Base-by-base conservation (phyloP, 1,140 invertebrate species). In the Sarcophaga bullata region DNA sequence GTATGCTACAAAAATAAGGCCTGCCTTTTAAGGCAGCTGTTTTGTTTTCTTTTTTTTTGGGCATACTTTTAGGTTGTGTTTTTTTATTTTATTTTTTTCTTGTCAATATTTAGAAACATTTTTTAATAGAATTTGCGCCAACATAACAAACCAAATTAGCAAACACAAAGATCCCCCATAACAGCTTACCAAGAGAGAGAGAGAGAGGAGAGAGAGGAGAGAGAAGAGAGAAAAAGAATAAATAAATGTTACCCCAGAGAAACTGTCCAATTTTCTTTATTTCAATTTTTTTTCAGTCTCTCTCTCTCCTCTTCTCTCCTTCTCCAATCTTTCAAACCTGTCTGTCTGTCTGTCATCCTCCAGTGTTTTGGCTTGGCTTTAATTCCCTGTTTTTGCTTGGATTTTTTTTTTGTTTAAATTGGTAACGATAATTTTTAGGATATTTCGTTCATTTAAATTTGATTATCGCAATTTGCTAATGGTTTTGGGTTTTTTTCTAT, bases 251-350 rank as follows among this genome's bases (percentile, higher is more conserved):
- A n/a, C n/a, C n/a, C n/a, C n/a, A 52, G 50, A 78, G 50, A 78
- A 50, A 50, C 75, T 78, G 75, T 78, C 75, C 52, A 78, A 78
- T 78, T 78, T 52, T 78, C n/a, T n/a, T n/a, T n/a, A n/a, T n/a
- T n/a, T 50, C 48, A 78, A 52, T 78, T 78, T 3, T 10, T 6
- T 47, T 46, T 73, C 9, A 8, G 11, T 15, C 73, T 46, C 73
- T 73, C 37, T 37, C 25, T 11, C 73, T 46, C 1, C 6, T 9
- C 46, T 72, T 72, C 6, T 8, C 25, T 11, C 19, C 68, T 72
- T 73, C 11, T 6, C n/a, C n/a, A n/a, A 10, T 37, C 13, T 8
- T 73, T 73, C 46, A 10, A 72, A 19, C 19, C 37, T 72, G 1
- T 72, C 48, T 11, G 73, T 2, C 13, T 47, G 10, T 75, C 10